Conservation (phyloP, 2,888 invertebrate species). For the Xiphydria camelus region DNA sequence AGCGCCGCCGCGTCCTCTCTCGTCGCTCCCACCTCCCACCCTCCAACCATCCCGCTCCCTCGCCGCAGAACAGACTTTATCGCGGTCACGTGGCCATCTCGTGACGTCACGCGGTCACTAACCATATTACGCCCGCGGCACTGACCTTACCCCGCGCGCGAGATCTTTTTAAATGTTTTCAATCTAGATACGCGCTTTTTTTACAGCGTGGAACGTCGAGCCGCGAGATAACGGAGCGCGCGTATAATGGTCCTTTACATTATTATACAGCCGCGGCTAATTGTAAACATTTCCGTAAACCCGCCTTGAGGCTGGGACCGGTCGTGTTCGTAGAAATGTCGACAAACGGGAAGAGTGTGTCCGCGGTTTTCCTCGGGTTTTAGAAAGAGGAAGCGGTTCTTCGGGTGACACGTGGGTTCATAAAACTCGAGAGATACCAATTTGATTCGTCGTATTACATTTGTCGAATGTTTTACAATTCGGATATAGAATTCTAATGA, state of each 20-base stretch:
- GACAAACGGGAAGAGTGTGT: too few species aligned
- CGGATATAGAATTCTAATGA: too few species aligned
- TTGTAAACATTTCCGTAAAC: too few species aligned
- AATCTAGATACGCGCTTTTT: not conserved
- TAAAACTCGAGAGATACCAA: too few species aligned
- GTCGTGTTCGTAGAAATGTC: too few species aligned
- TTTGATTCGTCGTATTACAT: too few species aligned
- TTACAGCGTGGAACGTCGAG: not conserved
- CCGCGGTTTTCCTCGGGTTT: too few species aligned
- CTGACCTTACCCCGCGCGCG: constrained; percentile 49
- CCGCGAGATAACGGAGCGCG: not conserved
- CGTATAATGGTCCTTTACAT: not conserved
- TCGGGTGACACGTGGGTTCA: too few species aligned
- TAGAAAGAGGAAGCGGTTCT: too few species aligned
- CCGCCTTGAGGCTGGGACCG: too few species aligned
- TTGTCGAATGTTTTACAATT: too few species aligned
- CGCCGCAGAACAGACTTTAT: constrained; percentile 31
- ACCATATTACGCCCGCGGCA: constrained; percentile 53
- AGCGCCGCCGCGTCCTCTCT: constrained; percentile 2
- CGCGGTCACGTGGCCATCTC: constrained; percentile 39
- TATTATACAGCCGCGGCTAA: too few species aligned
- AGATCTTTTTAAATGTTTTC: constrained; percentile 4
- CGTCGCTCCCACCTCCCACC: constrained; percentile 12
- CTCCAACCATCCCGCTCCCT: constrained; percentile 5
- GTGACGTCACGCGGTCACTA: constrained; percentile 53